Conservation (phyloP, 2,113 vertebrate genomes). For the Megaceryle torquata region DNA sequence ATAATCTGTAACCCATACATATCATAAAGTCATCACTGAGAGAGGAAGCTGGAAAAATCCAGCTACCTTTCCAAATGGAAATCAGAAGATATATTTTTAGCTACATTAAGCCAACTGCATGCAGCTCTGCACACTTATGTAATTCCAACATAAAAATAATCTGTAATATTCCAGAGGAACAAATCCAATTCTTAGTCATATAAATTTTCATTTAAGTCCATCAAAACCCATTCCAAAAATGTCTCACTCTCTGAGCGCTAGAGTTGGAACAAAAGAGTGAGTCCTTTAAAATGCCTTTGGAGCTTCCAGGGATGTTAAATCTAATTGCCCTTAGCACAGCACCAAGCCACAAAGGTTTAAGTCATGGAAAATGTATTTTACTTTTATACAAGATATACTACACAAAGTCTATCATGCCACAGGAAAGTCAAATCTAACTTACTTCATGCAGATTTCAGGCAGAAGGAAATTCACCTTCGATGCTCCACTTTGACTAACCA, state of each 20-base stretch:
- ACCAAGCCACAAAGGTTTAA: constrained; percentile 74
- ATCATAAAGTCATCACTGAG: constrained; percentile 70
- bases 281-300: constrained; percentile 71
- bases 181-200: constrained; percentile 78
- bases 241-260: constrained; percentile 74
- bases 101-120: constrained; percentile 76
- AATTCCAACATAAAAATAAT: constrained; percentile 82
- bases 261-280: constrained; percentile 72
- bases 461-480: constrained; percentile 49
- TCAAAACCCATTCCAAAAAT: constrained; percentile 80
- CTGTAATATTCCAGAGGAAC: constrained; percentile 80
- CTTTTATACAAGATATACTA: constrained; percentile 69
- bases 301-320: constrained; percentile 79
- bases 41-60: constrained; percentile 59
- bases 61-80: constrained; percentile 73
- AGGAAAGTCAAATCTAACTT: constrained; percentile 67
- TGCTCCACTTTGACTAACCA: constrained; percentile 57
- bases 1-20: constrained; percentile 64
- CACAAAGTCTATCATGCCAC: constrained; percentile 66
- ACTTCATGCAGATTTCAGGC: constrained; percentile 43
- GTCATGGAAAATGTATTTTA: constrained; percentile 78
- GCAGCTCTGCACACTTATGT: constrained; percentile 75
- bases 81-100: constrained; percentile 76
- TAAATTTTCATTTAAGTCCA: constrained; percentile 79
- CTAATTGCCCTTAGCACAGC: constrained; percentile 69